phyloP scores from a whole-genome alignment of 2,888 invertebrate species.

The Eupithecia tripunctaria region DNA sequence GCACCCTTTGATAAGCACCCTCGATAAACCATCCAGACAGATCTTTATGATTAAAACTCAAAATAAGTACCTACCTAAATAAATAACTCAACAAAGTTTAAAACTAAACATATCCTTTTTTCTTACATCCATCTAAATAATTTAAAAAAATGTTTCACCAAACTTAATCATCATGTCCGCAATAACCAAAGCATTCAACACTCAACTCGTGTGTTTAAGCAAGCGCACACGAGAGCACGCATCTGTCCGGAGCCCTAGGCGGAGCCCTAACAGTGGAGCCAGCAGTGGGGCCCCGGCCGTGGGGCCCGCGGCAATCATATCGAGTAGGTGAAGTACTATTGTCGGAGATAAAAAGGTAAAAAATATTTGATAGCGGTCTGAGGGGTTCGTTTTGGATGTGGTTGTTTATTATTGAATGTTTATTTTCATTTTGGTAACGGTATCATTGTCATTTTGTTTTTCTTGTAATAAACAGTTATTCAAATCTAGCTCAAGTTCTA shows the following conservation, averaged over 20 bases:
- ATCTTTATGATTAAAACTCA: not conserved
- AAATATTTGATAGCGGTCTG: conserved; percentile 44
- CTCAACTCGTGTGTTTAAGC: conserved; percentile 14
- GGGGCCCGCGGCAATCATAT: conserved; percentile 68
- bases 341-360: conserved; percentile 75
- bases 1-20: not conserved
- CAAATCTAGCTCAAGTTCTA: not conserved
- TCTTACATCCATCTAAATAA: too few species aligned
- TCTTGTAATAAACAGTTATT: not conserved
- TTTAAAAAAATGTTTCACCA: too few species aligned
- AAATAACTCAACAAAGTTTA: not conserved
- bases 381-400: conserved; percentile 33
- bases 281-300: conserved; percentile 35
- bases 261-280: conserved; percentile 41
- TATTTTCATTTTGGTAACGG: not conserved
- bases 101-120: too few species aligned
- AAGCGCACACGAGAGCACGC: conserved; percentile 31
- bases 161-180: not conserved
- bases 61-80: not conserved
- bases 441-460: not conserved
- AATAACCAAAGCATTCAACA: conserved; percentile 8
- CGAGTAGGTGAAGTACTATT: conserved; percentile 63
- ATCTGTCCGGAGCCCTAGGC: conserved; percentile 55
- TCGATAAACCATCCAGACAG: too few species aligned
- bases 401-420: conserved; percentile 13